These are phyloP conservation scores for Oryzias sinensis DNA, from an alignment of 2,797 vertebrate genomes.

Conservation along the genomic window DNA sequence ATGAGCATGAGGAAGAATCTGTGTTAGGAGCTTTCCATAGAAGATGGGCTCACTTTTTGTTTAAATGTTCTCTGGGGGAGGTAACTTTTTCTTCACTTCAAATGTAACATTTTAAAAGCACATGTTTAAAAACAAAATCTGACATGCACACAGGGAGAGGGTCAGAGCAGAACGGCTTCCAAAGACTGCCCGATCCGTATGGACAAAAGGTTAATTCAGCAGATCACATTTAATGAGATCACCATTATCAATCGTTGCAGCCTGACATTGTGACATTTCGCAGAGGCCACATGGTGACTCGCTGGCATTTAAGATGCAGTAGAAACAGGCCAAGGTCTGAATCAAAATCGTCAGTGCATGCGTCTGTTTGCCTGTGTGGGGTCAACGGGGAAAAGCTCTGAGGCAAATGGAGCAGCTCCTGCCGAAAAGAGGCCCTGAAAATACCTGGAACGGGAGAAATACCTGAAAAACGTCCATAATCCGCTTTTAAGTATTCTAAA, in stretches of 20 bases:
- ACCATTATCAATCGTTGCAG: constrained; percentile 47
- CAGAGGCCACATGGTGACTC: constrained; percentile 53
- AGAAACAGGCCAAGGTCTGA: constrained; percentile 35
- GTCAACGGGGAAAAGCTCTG: no score
- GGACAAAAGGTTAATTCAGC: constrained; percentile 70
- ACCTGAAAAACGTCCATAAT: no score
- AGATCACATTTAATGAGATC: constrained; percentile 68
- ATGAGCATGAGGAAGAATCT: constrained; percentile 2
- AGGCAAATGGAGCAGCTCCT: no score
- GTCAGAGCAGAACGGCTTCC: constrained; percentile 27
- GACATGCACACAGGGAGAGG: constrained; percentile 3
- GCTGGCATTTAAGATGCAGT: constrained; percentile 57
- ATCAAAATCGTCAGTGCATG: constrained; percentile 42
- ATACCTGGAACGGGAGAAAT: no score
- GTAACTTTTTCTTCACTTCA: background rate
- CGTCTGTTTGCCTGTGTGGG: background rate
- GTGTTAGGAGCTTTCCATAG: background rate
- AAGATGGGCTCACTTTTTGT: constrained; percentile 30
- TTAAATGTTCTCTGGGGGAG: background rate
- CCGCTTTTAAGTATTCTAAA: no score
- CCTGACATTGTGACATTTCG: constrained; percentile 63
- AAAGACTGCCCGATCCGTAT: constrained; percentile 16
- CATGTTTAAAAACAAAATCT: background rate
- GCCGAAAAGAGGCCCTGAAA: no score
- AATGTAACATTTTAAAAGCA: no score